Base-by-base conservation (phyloP, 2,113 vertebrate species). In the Alouatta palliata region DNA sequence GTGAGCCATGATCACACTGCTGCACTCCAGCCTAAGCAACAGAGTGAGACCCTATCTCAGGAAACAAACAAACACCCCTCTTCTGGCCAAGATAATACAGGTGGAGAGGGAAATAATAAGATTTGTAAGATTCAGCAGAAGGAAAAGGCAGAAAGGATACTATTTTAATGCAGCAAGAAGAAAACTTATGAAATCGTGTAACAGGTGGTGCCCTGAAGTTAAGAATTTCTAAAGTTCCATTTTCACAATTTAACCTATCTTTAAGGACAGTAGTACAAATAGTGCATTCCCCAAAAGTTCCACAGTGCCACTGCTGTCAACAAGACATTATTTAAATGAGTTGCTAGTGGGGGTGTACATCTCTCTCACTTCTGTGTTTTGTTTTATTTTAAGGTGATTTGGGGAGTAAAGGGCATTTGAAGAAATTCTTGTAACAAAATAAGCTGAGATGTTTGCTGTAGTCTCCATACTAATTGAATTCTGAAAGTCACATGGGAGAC, bases 221-320 rank as follows among this genome's bases (percentile, higher is more conserved):
- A 43, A 87, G 52, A 35, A 7, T 20, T 8, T 6, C 43, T 2
- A 12, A 11, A 43, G 11, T 20, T 75, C 14, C 47, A 49, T 8
- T 80, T 37, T 52, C 64, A 21, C 37, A 37, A 16, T 19, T 11
- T 6, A 73, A 43, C 32, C 30, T 68, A 6, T 8, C 20, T 21
- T 19, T 3, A 6, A 84, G 66, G 25, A 71, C 32, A 71, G 20
- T 4, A 4, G 1, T 14, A 8, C 17, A 16, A 32, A 13, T 12
- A 30, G 61, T 30, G 12, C 12, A 13, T 61, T 83, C 82, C 79
- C 47, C 52, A 23, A 43, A 45, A 30, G 27, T 47, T n/a, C 5
- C 13, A 0, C 9, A 2, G 7, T 8, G 40, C 30, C 9, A 9
- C 37, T 27, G 16, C 40, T 0, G 2, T 66, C 35, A 16, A 12